Base-by-base conservation (phyloP, 2,797 vertebrate genomes). In the Numenius phaeopus region DNA sequence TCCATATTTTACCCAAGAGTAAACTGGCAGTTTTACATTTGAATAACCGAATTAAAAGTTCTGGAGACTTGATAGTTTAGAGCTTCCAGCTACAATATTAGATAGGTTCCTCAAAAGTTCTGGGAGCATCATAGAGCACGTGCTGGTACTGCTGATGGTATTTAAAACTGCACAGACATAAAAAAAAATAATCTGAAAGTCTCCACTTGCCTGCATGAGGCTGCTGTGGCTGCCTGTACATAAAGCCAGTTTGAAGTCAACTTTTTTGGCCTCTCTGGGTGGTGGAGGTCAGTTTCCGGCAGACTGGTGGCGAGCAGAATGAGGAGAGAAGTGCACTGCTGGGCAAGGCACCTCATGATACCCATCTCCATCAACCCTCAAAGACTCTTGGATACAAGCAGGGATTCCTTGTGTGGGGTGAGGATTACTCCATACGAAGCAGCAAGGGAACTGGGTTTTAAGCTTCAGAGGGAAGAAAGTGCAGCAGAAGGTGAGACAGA, bases 261-360 rank as follows among this genome's bases (percentile, higher is more conserved):
- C 5, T 9, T 71, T 73, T 75, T 61, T 47, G 15, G 18, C 24
- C 6, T 30, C 18, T 77, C 3, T 0, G 0, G 5, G 9, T 21
- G 17, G 3, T 17, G 9, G 47, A 65, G 29, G 20, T 55, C 34
- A 11, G 18, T 81, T 92, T 87, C 57, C 62, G 23, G 40, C 24
- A 92, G 32, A 62, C 10, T 59, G 32, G 9, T 44, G 37, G 65
- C 20, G 81, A 54, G 7, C 18, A 73, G 15, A 24, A 9, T 8
- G 14, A 62, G 40, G 5, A 59, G 11, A n/a, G 52, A 77, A 66
- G 9, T 19, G 40, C 22, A 14, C 27, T 24, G 44, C 40, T 71
- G 54, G 21, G 29, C 30, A 65, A 0, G 2, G 19, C n/a, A 65
- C 24, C 7, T 73, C 23, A 8, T 23, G 14, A 57, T 11, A 46